Percentiles rank a stretch among this genome's conserved stretches.
phyloP scores from a whole-genome alignment of 2,888 invertebrate genomes.

The Melipona beecheii region DNA sequence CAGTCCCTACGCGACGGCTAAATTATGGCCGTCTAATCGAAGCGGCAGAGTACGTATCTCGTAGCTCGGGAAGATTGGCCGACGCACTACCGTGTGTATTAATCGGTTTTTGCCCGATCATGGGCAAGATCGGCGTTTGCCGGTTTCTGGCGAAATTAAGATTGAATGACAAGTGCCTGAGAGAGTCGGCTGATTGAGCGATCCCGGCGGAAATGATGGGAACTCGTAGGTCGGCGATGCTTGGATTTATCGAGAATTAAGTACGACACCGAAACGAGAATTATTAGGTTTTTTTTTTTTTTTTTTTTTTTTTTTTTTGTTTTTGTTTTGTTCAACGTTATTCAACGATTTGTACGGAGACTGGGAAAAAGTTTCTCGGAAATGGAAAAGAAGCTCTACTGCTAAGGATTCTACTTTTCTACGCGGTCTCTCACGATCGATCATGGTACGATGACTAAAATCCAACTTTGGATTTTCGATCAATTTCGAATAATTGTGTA shows the following conservation, averaged over 20 bases:
- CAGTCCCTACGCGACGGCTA: conserved; percentile 25
- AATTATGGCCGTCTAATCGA: conserved; percentile 54
- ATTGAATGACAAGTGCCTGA: conserved; percentile 35
- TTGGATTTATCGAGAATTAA: conserved; percentile 9
- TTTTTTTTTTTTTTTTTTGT: too few relatives aligned
- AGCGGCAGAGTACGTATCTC: conserved; percentile 29
- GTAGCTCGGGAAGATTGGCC: conserved; percentile 18
- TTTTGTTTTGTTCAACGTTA: background rate
- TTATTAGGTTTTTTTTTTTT: background rate
- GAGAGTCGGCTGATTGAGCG: conserved; percentile 36
- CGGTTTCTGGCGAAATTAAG: conserved; percentile 19
- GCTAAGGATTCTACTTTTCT: background rate
- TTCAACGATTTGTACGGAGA: background rate
- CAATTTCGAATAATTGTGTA: too few relatives aligned
- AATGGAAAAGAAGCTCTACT: background rate
- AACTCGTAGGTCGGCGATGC: background rate
- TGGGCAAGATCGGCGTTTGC: conserved; percentile 10
- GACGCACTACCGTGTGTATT: conserved; percentile 33
- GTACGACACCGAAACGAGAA: background rate
- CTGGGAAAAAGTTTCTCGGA: background rate
- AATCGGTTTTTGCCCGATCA: conserved; percentile 53
- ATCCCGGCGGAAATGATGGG: conserved; percentile 14
- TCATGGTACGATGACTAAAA: background rate
- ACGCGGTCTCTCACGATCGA: background rate
- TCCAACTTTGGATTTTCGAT: background rate